Base-by-base conservation (phyloP, 2,113 vertebrate species). In the Hiodon alosoides region DNA sequence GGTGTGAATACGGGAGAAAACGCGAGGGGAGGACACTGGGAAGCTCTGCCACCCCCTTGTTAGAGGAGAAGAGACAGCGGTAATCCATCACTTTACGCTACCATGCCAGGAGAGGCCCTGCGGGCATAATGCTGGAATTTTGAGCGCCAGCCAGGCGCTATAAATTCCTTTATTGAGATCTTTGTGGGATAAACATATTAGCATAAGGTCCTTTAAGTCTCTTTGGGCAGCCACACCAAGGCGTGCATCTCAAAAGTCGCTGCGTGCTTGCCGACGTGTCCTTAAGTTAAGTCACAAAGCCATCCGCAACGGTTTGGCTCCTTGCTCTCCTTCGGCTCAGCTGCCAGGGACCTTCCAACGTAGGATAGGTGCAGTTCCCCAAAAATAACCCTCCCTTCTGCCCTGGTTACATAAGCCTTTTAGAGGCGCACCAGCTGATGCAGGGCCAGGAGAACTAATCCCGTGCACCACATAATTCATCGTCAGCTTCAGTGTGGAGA, bases 351-450 rank as follows among this genome's bases (percentile, higher is more conserved):
- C 31, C 31, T 31, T 31, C 31, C 31, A 31, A 31, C 31, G 31
- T 31, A 31, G 31, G 31, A 31, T 31, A 31, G 31, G 31, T 31
- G 31, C 31, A 31, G 31, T 31, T 31, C 31, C 31, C 31, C 31
- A 31, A 31, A 31, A 31, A 31, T 31, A 31, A 71, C 67, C 51
- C 11, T 11, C 59, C 7, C 59, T 50, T 7, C 6, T 6, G 61
- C 16, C 17, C 16, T 78, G 82, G 83, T 88, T 89, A 87, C 82
- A 86, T 88, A 90, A 90, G 78, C 79, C 67, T 79, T 81, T 83
- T 79, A 83, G 76, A 83, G 83, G 85, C 85, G 82, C 78, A 77
- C 81, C 48, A 53, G 17, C 55, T 58, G 46, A 46, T n/a, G 57
- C 46, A 4, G 4, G 70, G 4, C 31, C 4, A 31, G 58, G 5